phyloP scores from a whole-genome alignment of 2,113 vertebrate species.

The Podilymbus podiceps region DNA sequence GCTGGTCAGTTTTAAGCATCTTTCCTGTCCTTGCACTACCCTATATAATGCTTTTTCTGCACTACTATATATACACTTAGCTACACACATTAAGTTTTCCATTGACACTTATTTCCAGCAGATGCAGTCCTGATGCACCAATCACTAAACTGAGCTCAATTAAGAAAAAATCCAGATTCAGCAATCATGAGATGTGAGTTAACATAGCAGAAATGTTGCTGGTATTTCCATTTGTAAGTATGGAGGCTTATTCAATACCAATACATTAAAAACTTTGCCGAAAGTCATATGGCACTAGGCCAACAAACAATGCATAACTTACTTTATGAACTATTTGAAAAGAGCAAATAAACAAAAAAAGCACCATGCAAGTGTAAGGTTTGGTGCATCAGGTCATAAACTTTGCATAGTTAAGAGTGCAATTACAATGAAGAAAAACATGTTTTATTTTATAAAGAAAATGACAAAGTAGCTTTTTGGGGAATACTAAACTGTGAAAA shows the following conservation, averaged over 20 bases:
- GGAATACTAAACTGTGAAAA: not conserved
- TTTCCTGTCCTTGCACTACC: not conserved
- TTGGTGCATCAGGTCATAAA: not conserved
- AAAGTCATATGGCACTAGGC: not conserved
- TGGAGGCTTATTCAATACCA: not conserved
- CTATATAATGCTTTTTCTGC: not conserved
- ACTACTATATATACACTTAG: too few relatives aligned
- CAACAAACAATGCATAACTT: not conserved
- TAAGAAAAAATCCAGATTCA: not conserved
- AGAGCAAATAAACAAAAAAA: not conserved
- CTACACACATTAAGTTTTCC: not conserved
- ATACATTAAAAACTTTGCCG: not conserved
- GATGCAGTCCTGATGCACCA: not conserved
- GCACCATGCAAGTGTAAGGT: not conserved
- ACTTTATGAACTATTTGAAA: not conserved
- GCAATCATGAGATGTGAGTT: not conserved
- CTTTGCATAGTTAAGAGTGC: not conserved
- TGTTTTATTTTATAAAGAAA: slow-evolving; percentile 23
- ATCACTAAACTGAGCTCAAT: not conserved
- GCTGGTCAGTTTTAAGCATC: not conserved
- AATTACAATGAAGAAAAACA: not conserved
- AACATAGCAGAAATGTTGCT: not conserved
- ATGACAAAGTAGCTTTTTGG: not conserved
- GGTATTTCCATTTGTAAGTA: not conserved
- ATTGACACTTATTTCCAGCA: not conserved